Evolutionary conservation across 2,888 invertebrate species (phyloP).

Genomic region (Perizoma affinitatum): DNA sequence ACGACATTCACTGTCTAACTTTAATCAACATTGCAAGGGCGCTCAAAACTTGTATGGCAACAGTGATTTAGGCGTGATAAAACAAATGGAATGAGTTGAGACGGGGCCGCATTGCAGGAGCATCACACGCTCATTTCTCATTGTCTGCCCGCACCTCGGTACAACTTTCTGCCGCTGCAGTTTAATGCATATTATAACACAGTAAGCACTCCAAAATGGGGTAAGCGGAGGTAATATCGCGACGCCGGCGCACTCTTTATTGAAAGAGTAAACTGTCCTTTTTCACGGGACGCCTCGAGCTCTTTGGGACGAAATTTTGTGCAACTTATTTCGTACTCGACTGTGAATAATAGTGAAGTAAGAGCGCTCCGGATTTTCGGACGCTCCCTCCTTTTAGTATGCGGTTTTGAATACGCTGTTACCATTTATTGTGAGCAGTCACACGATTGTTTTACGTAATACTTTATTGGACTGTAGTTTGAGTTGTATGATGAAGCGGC

Average conservation of each 20-base stretch:
- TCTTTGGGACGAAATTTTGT: conserved; percentile 73
- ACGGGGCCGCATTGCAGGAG: conserved; percentile 76
- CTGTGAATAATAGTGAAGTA: conserved; percentile 74
- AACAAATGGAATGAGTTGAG: conserved; percentile 73
- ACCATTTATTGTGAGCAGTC: conserved; percentile 55
- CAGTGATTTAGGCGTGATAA: conserved; percentile 80
- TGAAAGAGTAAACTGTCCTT: conserved; percentile 82
- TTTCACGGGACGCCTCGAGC: conserved; percentile 74
- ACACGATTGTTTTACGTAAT: conserved; percentile 47
- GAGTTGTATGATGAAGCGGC: conserved; percentile 50
- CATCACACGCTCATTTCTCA: conserved; percentile 80
- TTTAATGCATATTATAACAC: conserved; percentile 83
- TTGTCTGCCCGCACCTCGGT: conserved; percentile 72
- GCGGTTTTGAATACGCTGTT: conserved; percentile 59
- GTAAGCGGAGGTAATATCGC: conserved; percentile 73
- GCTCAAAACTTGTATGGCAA: conserved; percentile 70
- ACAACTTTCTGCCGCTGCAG: conserved; percentile 74
- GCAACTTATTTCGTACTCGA: conserved; percentile 73
- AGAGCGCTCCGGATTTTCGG: conserved; percentile 65
- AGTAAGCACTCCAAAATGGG: conserved; percentile 75
- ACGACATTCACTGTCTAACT: conserved; percentile 78
- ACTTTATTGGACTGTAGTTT: conserved; percentile 56
- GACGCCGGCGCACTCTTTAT: conserved; percentile 70
- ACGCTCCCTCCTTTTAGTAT: conserved; percentile 56
- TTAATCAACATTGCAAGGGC: conserved; percentile 66